Base-by-base conservation (phyloP, 2,797 vertebrate genomes). In the Austrolebias charrua region DNA sequence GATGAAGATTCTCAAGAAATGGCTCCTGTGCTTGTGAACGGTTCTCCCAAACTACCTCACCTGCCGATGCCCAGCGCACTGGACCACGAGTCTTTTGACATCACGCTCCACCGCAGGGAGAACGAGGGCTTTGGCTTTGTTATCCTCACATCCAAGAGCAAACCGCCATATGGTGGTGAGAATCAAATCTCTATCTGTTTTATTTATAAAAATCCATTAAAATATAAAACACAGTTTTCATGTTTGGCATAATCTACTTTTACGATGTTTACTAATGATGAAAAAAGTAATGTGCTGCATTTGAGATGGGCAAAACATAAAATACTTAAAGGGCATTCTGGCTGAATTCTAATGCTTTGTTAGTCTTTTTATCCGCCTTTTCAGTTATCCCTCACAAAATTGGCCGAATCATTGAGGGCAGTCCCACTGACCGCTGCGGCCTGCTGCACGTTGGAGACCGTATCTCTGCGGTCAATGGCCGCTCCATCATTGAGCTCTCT, bases 361-460 rank as follows among this genome's bases (percentile, higher is more conserved):
- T 75, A 73, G n/a, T 70, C 24, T 28, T 59, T 38, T 20, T 63
- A 29, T 73, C 49, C 60, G 11, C 40, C 43, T 14, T 71, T 66
- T 45, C 63, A 99, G 97, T 98, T 51, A 98, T 99, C 67, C 97
- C 98, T 28, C 98, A 99, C 88, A 99, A 99, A 90, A 99, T 99
- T 1, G 98, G 97, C 8, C 94, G 98, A 9, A 95, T 99, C 78
- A 98, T 99, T 19, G 95, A 96, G 0, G 95, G 96, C 61, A 99
- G 98, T 57, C 97, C 97, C 0, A 97, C 98, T 0, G 98, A 99
- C 80, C 96, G 93, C 74, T 97, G 97, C 6, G 95, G 97, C 73
- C 94, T 90, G 83, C 91, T 99, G 61, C 97, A 97, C 44, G 95
- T 99, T n/a, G 97, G 97, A 0, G 97, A 99, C 70, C 94, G 95